Evolutionary conservation across 2,797 vertebrate genomes (phyloP).

Genomic region (Parauchenoglanis ngamensis): DNA sequence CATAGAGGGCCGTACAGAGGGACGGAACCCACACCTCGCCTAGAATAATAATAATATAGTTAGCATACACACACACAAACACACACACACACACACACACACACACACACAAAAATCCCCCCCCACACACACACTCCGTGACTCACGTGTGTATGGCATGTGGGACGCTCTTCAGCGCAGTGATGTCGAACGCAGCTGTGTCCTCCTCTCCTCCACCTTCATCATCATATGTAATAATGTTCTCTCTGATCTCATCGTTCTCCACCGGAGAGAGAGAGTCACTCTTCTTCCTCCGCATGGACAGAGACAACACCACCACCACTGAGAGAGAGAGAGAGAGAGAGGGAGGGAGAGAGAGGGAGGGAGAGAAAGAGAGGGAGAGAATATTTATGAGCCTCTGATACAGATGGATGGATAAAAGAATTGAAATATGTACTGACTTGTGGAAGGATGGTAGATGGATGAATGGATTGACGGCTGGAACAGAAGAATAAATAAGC

Average conservation of each 20-base stretch:
- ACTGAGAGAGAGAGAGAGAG: constrained; percentile 58
- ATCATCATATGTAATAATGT: constrained; percentile 86
- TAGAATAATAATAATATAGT: neutral
- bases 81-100: too few relatives aligned
- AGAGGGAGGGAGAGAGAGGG: neutral
- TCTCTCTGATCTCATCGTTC: constrained; percentile 80
- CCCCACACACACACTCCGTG: neutral
- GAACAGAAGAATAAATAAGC: neutral
- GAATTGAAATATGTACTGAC: neutral
- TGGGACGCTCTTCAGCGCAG: constrained; percentile 77
- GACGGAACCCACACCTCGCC: constrained; percentile 60
- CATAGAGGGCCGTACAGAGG: constrained; percentile 74
- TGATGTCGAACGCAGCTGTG: constrained; percentile 89
- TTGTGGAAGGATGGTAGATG: neutral
- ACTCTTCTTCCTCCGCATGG: constrained; percentile 75
- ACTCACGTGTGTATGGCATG: constrained; percentile 79
- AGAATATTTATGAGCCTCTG: neutral
- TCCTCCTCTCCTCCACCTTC: constrained; percentile 91
- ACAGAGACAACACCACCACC: constrained; percentile 77
- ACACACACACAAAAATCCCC: too few relatives aligned
- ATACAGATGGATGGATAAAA: neutral
- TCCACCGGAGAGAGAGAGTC: constrained; percentile 75
- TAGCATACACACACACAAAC: neutral
- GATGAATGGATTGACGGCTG: neutral
- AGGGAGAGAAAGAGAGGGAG: neutral